Percentiles rank a stretch among this genome's conserved stretches.
Conservation (phyloP, 2,888 invertebrate genomes). For the Vannuccia rotundouncinata region DNA sequence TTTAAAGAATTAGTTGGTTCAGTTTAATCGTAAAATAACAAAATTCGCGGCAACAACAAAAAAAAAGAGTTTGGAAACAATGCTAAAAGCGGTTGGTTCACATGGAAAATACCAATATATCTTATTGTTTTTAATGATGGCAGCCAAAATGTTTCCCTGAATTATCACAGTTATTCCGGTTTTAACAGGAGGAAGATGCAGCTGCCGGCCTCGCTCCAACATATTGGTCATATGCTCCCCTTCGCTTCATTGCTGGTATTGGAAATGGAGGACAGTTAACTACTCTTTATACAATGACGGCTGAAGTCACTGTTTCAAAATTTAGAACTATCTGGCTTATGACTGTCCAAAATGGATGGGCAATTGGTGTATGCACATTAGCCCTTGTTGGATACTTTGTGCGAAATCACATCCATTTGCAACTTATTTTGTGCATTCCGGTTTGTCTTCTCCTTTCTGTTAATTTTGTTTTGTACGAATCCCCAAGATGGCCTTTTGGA, state of each 20-base stretch:
- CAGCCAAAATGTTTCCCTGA: not conserved
- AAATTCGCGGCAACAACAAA: too few species aligned
- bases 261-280: conserved; percentile 20
- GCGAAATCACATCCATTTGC: not conserved
- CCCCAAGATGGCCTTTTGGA: not conserved
- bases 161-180: not conserved
- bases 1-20: too few species aligned
- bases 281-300: not conserved
- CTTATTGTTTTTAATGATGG: not conserved
- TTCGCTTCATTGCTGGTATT: not conserved
- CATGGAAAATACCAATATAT: not conserved
- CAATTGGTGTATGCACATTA: not conserved
- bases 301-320: not conserved
- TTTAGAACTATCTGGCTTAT: not conserved
- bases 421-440: not conserved
- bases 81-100: not conserved
- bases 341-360: conserved; percentile 9
- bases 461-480: not conserved
- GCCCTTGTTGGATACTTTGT: not conserved
- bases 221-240: not conserved
- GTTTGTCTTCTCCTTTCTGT: not conserved
- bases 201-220: not conserved
- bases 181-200: not conserved
- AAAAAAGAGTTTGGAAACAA: not conserved
- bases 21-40: too few species aligned